Evolutionary conservation across 2,888 invertebrate species (phyloP).

Genomic region (Perithous albicinctus): DNA sequence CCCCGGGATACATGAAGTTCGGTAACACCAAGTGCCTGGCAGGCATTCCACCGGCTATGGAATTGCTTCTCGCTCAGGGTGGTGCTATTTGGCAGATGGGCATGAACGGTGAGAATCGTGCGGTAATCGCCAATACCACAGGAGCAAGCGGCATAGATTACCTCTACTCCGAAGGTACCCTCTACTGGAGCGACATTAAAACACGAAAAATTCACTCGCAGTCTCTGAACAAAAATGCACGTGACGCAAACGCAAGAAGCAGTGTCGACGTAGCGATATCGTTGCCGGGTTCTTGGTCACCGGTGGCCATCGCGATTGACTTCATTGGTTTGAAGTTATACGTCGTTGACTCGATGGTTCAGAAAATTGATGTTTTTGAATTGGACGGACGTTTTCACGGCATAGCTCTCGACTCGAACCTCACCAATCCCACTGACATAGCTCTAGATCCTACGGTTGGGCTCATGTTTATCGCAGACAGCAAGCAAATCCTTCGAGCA

Average conservation of each 20-base stretch:
- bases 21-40: slow-evolving; percentile 89
- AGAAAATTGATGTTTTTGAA: slow-evolving; percentile 97
- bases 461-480: slow-evolving; percentile 94
- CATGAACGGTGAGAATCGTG: slow-evolving; percentile 88
- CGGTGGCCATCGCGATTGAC: slow-evolving; percentile 96
- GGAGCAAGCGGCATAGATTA: slow-evolving; percentile 95
- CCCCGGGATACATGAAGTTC: slow-evolving; percentile 90
- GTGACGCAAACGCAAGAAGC: not conserved
- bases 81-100: slow-evolving; percentile 90
- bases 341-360: slow-evolving; percentile 96
- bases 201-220: slow-evolving; percentile 91
- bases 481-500: slow-evolving; percentile 93
- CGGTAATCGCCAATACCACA: slow-evolving; percentile 91
- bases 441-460: slow-evolving; percentile 97
- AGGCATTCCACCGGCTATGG: slow-evolving; percentile 86
- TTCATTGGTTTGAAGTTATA: slow-evolving; percentile 99
- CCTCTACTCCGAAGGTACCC: slow-evolving; percentile 90
- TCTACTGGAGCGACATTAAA: slow-evolving; percentile 96
- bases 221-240: slow-evolving; percentile 77
- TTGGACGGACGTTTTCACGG: slow-evolving; percentile 94
- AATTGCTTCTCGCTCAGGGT: slow-evolving; percentile 90
- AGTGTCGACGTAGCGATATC: slow-evolving; percentile 87
- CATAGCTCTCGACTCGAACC: slow-evolving; percentile 95
- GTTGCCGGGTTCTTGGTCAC: slow-evolving; percentile 94
- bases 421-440: slow-evolving; percentile 96